Base-by-base conservation (phyloP, 2,113 vertebrate genomes). In the Gavialis gangeticus region DNA sequence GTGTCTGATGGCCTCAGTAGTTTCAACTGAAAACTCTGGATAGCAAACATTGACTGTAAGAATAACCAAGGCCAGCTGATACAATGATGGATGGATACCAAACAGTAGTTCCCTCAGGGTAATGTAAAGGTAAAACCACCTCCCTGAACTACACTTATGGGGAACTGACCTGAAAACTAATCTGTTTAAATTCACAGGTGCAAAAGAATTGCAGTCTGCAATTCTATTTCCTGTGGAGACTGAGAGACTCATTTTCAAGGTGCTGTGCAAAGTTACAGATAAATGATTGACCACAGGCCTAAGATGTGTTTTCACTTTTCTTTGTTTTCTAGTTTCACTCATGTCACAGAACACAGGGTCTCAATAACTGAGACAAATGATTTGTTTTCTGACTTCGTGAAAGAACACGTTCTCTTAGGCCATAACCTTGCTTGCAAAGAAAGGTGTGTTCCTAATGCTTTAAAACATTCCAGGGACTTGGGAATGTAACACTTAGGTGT, bases 11-110 rank as follows among this genome's bases (percentile, higher is more conserved):
- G 27, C 16, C 30, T 59, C 34, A 55, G 34, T 10, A 92, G 75
- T n/a, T n/a, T 54, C 0, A 1, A 59, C 34, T 16, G 54, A 82
- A 87, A 81, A 0, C 10, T n/a, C 28, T 3, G 56, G 27, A 27
- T 22, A 60, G 58, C 56, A 76, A 91, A 54, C 18, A 63, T 10
- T 6, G 55, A 67, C 46, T 18, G 28, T 16, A 71, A 27, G 56
- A 58, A 58, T 56, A 88, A 27, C 21, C 63, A 86, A 84, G 54
- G 57, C 62, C 46, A 84, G 24, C 13, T 84, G 27, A 30, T 16
- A 55, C 28, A 75, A 27, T 11, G 84, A 13, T 79, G 12, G 16
- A 46, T 19, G 22, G 12, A 12, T 37, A 91, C 91, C 79, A 82
- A 64, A 27, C 16, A 82, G 18, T 22, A 75, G 24, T 12, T 64